phyloP scores from a whole-genome alignment of 2,888 invertebrate species.

The Nomada goodeniana region DNA sequence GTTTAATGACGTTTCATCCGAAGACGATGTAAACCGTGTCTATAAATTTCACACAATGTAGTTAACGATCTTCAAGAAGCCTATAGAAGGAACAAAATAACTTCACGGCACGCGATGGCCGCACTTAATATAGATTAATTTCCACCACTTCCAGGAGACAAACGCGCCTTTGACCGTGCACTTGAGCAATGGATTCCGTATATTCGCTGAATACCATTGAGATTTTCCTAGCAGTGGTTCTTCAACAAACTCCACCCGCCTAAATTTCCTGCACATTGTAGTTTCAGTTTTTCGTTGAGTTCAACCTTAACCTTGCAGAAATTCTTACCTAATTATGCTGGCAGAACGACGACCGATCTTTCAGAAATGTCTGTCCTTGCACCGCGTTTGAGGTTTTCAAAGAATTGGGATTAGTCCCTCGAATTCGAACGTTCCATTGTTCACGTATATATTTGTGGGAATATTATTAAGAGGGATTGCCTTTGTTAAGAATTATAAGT shows the following conservation, averaged over 20 bases:
- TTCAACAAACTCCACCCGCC: not conserved
- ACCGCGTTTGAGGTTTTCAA: not conserved
- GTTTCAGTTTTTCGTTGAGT: not conserved
- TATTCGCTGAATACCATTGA: not conserved
- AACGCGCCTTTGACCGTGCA: not conserved
- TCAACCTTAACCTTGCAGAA: not conserved
- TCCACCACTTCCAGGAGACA: slow-evolving; percentile 4
- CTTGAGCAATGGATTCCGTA: slow-evolving; percentile 6
- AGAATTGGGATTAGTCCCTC: too few relatives aligned
- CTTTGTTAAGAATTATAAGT: too few relatives aligned
- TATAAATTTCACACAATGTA: not conserved
- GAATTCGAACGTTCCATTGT: too few relatives aligned
- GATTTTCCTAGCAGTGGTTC: not conserved
- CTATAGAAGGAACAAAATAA: not conserved
- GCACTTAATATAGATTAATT: not conserved
- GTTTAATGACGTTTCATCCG: not conserved
- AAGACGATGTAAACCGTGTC: not conserved
- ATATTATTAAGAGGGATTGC: too few relatives aligned
- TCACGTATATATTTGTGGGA: too few relatives aligned
- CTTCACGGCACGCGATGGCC: not conserved
- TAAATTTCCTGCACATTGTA: not conserved
- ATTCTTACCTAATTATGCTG: not conserved
- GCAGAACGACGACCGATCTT: not conserved
- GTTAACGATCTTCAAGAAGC: not conserved
- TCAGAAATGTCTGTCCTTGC: not conserved